Evolutionary conservation across 92 coral and sea anemone species (phyloP).

Genomic region (Epizoanthus scotinus): DNA sequence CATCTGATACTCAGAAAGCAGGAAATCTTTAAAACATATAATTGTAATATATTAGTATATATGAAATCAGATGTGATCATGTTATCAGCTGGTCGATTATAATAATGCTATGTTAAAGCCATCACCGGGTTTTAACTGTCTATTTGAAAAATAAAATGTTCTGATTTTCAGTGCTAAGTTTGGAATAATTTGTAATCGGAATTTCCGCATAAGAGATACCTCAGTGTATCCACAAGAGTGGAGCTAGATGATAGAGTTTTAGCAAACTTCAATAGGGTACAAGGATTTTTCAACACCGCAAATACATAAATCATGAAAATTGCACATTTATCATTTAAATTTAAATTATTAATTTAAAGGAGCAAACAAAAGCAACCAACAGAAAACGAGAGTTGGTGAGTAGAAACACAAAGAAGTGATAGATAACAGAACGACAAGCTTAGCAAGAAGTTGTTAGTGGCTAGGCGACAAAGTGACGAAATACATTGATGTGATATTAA

Average conservation of each 20-base stretch:
- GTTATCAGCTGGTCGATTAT: background rate
- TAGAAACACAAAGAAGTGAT: slow-evolving; percentile 27
- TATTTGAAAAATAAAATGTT: background rate
- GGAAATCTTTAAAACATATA: too few relatives aligned
- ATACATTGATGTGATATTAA: background rate
- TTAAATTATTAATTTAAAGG: background rate
- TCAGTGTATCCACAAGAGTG: too few relatives aligned
- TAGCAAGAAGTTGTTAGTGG: slow-evolving; percentile 10
- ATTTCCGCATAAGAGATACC: too few relatives aligned
- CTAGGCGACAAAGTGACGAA: slow-evolving; percentile 13
- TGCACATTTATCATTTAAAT: too few relatives aligned
- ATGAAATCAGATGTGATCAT: background rate
- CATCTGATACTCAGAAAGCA: background rate
- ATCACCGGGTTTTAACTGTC: too few relatives aligned
- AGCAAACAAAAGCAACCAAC: slow-evolving; percentile 22
- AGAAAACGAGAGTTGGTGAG: slow-evolving; percentile 19
- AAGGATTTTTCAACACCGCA: too few relatives aligned
- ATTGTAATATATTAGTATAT: background rate
- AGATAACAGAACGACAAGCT: slow-evolving; percentile 3
- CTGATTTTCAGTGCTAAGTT: background rate
- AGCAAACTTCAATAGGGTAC: too few relatives aligned
- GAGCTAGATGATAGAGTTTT: too few relatives aligned
- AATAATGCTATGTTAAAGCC: background rate
- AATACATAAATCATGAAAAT: too few relatives aligned
- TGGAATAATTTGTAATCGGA: background rate